Conservation (phyloP, 2,113 vertebrate genomes). For the Nannobrachium achirus region DNA sequence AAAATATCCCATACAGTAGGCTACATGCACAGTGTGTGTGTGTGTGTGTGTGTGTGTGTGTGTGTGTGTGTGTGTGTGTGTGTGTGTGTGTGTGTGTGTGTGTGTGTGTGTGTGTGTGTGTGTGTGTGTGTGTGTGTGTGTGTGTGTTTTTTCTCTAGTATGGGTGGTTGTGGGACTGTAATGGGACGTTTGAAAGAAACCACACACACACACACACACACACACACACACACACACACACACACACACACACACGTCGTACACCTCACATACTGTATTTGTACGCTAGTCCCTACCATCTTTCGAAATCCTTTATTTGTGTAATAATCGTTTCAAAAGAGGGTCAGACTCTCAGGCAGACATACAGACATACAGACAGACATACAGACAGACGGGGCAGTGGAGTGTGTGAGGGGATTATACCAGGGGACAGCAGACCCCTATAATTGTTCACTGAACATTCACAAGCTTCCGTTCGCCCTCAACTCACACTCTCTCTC, state of each 20-base stretch:
- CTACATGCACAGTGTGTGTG: not conserved
- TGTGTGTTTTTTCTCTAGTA: not conserved
- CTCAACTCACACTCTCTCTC: constrained; percentile 38
- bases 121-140: not conserved
- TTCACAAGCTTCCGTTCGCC: constrained; percentile 56
- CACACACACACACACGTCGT: no score
- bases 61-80: not conserved
- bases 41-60: constrained; percentile 14
- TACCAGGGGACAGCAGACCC: constrained; percentile 67
- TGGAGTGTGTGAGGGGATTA: constrained; percentile 79
- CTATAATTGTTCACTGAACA: constrained; percentile 80
- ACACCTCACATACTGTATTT: no score
- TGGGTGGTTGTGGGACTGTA: constrained; percentile 10
- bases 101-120: constrained; percentile 3
- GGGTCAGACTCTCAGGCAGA: not conserved
- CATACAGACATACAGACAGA: constrained; percentile 17
- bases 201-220: constrained; percentile 48
- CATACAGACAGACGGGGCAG: constrained; percentile 68
- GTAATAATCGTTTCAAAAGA: no score
- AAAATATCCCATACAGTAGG: not conserved
- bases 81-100: constrained; percentile 3
- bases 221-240: no score
- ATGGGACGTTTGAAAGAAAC: constrained; percentile 13
- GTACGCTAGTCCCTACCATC: no score
- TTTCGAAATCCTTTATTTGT: no score